Evolutionary conservation across 2,113 vertebrate genomes (phyloP).

Genomic region (Mesitornis unicolor): DNA sequence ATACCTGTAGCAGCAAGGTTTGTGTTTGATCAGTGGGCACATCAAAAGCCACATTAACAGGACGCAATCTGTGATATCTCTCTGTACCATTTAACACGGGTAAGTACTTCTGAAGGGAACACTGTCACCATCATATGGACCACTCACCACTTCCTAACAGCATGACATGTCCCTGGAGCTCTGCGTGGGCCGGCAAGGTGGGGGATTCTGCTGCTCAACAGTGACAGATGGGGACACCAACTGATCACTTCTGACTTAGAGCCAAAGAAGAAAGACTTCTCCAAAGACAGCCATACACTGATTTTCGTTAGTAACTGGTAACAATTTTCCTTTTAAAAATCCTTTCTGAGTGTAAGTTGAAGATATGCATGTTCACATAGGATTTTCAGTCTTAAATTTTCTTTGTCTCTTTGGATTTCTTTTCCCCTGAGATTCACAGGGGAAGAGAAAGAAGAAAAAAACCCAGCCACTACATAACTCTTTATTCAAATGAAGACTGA

Average conservation of each 20-base stretch:
- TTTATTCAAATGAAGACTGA: constrained; percentile 43
- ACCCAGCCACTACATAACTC: background rate
- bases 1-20: constrained; percentile 60
- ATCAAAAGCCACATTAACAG: constrained; percentile 72
- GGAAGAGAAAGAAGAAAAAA: background rate
- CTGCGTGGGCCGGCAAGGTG: background rate
- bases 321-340: background rate
- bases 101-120: background rate
- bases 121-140: constrained; percentile 3
- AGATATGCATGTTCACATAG: background rate
- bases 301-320: background rate
- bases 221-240: background rate
- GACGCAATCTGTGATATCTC: constrained; percentile 65
- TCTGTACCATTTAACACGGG: constrained; percentile 15
- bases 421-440: background rate
- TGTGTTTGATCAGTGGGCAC: constrained; percentile 74
- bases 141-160: background rate
- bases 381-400: background rate
- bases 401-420: background rate
- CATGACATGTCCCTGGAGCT: background rate
- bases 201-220: background rate
- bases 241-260: background rate
- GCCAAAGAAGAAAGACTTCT: background rate
- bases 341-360: background rate
- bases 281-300: background rate